phyloP scores from a whole-genome alignment of 1,140 invertebrate species.

The Eubasilissa regina region DNA sequence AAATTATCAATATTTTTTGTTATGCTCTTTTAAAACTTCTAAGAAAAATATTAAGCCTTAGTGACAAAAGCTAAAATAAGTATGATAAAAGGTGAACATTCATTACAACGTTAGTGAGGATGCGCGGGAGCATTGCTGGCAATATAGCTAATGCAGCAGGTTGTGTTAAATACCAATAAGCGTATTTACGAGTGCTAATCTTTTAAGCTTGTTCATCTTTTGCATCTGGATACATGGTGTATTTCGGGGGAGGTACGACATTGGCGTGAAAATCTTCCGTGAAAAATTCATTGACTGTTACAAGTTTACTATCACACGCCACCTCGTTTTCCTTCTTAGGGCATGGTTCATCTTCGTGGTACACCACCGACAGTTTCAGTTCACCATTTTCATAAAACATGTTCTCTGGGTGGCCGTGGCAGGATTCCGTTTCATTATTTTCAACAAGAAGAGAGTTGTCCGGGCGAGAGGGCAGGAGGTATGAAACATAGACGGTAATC shows the following conservation, averaged over 20 bases:
- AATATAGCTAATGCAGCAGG: not conserved
- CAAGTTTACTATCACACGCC: conserved; percentile 40
- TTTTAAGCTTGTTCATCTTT: conserved; percentile 37
- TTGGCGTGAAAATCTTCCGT: conserved; percentile 54
- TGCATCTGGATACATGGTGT: conserved; percentile 48
- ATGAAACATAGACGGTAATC: conserved; percentile 56
- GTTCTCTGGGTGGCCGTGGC: conserved; percentile 35
- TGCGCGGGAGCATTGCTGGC: not conserved
- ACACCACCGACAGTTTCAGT: conserved; percentile 38
- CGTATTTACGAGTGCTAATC: too few species aligned
- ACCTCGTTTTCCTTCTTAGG: conserved; percentile 38
- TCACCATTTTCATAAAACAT: conserved; percentile 11
- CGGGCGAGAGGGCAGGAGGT: conserved; percentile 52
- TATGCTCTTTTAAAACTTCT: too few species aligned
- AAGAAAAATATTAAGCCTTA: conserved; percentile 2
- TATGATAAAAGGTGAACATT: conserved; percentile 16
- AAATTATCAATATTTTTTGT: too few species aligned
- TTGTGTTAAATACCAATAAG: too few species aligned
- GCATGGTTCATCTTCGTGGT: conserved; percentile 28
- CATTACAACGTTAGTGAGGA: conserved; percentile 4
- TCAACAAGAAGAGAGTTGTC: conserved; percentile 41
- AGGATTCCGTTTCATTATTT: conserved; percentile 31
- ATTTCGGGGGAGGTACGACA: conserved; percentile 55
- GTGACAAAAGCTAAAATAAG: not conserved
- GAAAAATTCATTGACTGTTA: conserved; percentile 54